phyloP scores from a whole-genome alignment of 2,113 vertebrate genomes.

The Indicator maculatus region DNA sequence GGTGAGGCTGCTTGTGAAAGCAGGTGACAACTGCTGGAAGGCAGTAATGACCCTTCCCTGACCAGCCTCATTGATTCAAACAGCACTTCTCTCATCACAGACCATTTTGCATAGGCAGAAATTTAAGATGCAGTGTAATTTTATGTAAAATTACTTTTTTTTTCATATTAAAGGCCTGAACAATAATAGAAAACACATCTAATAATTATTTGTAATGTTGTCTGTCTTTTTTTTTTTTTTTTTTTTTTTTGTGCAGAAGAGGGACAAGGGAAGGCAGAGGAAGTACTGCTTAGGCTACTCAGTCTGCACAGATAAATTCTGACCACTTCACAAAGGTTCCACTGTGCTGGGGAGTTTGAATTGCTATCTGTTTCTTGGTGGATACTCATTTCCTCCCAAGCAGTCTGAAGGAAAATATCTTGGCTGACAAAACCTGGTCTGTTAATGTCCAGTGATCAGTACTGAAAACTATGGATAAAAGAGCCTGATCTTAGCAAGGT shows the following conservation, averaged over 20 bases:
- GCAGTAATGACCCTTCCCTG: background rate
- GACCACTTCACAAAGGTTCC: conserved; percentile 29
- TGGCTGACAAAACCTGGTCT: background rate
- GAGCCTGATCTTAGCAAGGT: background rate
- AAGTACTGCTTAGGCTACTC: background rate
- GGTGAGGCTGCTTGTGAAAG: background rate
- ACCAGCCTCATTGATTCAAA: background rate
- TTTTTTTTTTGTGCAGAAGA: background rate
- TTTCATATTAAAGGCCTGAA: background rate
- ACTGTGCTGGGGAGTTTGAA: conserved; percentile 43
- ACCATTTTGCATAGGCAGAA: background rate
- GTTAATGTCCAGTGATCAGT: background rate
- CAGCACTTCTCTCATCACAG: background rate
- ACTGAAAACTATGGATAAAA: conserved; percentile 13
- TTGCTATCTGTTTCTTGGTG: conserved; percentile 28
- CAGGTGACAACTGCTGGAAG: background rate
- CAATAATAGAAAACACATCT: background rate
- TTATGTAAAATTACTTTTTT: background rate
- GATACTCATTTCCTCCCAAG: conserved; percentile 7
- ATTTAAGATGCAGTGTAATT: background rate
- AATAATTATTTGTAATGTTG: background rate
- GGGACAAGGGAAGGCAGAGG: background rate
- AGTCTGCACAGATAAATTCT: background rate
- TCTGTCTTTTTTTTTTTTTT: background rate
- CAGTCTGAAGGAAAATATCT: conserved; percentile 23